Evolutionary conservation across 2,113 vertebrate species (phyloP).

Genomic region (Tichodroma muraria): DNA sequence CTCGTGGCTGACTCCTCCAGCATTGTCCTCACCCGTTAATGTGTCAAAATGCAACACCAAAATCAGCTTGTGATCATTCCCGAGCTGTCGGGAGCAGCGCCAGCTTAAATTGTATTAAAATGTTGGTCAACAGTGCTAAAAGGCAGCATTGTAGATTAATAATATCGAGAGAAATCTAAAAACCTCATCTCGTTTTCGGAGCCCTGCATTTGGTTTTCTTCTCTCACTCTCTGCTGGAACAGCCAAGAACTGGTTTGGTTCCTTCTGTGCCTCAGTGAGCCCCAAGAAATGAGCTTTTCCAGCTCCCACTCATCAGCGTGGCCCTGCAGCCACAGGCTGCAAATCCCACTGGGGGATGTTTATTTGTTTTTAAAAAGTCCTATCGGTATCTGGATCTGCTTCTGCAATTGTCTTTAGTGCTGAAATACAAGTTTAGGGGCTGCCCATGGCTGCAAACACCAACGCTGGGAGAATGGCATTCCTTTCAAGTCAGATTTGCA

Average conservation of each 20-base stretch:
- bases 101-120: not conserved
- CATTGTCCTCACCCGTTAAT: not conserved
- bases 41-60: not conserved
- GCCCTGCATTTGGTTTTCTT: not conserved
- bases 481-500: not conserved
- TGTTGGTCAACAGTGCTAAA: not conserved
- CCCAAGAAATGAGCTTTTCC: not conserved
- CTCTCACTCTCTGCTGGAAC: not conserved
- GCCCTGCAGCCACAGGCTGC: not conserved
- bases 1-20: not conserved
- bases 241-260: constrained; percentile 35
- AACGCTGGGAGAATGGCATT: not conserved
- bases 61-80: not conserved
- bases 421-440: not conserved
- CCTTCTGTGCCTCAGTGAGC: not conserved
- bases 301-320: not conserved
- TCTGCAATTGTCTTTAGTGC: not conserved
- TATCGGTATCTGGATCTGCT: not conserved
- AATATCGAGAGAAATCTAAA: not conserved
- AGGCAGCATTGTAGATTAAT: not conserved
- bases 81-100: not conserved
- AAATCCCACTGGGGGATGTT: not conserved
- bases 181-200: not conserved
- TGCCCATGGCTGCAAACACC: not conserved
- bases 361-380: not conserved